These are phyloP conservation scores for Oligia strigilis DNA, from an alignment of 2,888 invertebrate species.

Conservation along the genomic window DNA sequence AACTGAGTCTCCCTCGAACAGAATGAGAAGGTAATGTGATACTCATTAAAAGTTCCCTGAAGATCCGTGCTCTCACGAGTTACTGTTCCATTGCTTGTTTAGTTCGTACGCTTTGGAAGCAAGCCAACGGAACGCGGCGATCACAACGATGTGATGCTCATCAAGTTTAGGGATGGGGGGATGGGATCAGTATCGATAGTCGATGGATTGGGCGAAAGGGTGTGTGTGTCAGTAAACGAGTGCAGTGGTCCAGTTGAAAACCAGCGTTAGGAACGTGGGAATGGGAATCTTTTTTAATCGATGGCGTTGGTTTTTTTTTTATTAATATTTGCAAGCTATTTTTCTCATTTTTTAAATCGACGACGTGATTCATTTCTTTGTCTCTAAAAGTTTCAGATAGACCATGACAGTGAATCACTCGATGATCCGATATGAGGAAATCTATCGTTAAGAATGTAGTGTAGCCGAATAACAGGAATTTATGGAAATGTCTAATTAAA, in stretches of 20 bases:
- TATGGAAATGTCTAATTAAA: no score
- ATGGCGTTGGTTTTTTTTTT: no score
- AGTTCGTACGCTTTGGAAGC: slow-evolving; percentile 49
- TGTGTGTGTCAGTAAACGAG: background rate
- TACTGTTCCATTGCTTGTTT: slow-evolving; percentile 62
- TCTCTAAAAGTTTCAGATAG: no score
- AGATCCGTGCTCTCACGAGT: slow-evolving; percentile 46
- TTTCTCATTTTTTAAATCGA: no score
- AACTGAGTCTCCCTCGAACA: slow-evolving; percentile 35
- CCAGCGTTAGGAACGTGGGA: no score
- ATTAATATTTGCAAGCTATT: no score
- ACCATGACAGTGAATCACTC: no score
- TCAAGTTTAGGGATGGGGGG: slow-evolving; percentile 38
- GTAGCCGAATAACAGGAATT: no score
- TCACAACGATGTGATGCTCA: slow-evolving; percentile 53
- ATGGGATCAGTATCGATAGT: background rate
- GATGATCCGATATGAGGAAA: no score
- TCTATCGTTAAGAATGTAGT: no score
- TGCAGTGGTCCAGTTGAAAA: background rate
- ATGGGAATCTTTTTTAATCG: no score
- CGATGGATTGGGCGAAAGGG: background rate
- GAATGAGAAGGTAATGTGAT: slow-evolving; percentile 68
- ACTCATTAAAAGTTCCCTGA: slow-evolving; percentile 72
- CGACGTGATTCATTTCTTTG: no score
- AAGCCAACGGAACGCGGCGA: slow-evolving; percentile 40